Conservation (phyloP, 2,888 invertebrate genomes). For the Dolomedes plantarius region DNA sequence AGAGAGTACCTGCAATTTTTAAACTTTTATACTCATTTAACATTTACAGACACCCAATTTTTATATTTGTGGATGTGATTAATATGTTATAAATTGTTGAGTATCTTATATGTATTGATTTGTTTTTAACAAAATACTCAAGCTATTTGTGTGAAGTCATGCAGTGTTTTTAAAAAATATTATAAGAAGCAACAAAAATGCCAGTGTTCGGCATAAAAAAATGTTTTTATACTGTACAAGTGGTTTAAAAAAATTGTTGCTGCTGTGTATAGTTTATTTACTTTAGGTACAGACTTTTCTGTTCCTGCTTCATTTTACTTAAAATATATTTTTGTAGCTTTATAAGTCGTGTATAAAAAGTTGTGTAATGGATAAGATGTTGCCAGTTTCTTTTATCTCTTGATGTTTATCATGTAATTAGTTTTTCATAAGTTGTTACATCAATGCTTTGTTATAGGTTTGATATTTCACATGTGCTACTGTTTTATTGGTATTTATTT, state of each 20-base stretch:
- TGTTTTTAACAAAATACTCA: not conserved
- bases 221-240: constrained; percentile 1
- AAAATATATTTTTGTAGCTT: constrained; percentile 1
- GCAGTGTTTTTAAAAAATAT: constrained; percentile 1
- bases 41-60: not conserved
- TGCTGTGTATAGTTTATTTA: constrained; percentile 5
- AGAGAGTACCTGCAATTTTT: not conserved
- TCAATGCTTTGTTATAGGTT: not conserved
- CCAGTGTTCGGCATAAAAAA: not conserved
- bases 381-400: not conserved
- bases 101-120: not conserved
- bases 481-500: not conserved
- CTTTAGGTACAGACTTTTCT: constrained; percentile 8
- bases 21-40: not conserved
- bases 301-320: constrained; percentile 5
- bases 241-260: not conserved
- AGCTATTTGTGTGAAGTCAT: not conserved
- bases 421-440: not conserved
- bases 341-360: not conserved
- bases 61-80: constrained; percentile 4
- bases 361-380: not conserved
- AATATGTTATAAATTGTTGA: not conserved
- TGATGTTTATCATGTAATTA: not conserved
- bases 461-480: not conserved
- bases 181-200: not conserved